Conservation (phyloP, 2,113 vertebrate genomes). For the Epinephelus fuscoguttatus region DNA sequence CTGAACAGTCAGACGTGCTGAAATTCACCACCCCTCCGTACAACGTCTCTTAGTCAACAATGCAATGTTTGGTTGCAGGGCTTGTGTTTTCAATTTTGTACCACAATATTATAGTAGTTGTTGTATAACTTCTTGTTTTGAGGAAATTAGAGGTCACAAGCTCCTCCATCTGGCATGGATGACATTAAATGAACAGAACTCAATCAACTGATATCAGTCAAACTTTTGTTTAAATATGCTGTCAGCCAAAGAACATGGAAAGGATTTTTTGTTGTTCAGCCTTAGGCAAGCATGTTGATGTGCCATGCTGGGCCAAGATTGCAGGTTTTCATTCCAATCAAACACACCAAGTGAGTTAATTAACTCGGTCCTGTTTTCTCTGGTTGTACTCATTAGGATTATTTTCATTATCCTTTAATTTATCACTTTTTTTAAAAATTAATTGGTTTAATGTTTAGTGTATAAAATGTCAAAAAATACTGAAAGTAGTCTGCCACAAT, state of each 20-base stretch:
- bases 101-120: not conserved
- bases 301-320: not conserved
- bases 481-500: not conserved
- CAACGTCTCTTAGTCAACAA: constrained; percentile 21
- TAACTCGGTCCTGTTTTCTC: not conserved
- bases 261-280: not conserved
- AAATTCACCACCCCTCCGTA: constrained; percentile 25
- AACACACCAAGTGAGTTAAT: not conserved
- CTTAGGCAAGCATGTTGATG: not conserved
- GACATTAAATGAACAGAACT: not conserved
- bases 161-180: not conserved
- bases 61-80: constrained; percentile 15
- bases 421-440: not conserved
- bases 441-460: not conserved
- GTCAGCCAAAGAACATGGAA: not conserved
- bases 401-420: not conserved
- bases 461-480: not conserved
- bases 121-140: not conserved
- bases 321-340: not conserved
- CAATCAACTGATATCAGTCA: not conserved
- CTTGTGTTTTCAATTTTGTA: constrained; percentile 25
- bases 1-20: constrained; percentile 20
- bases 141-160: not conserved
- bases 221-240: not conserved
- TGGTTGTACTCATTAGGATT: not conserved